These are phyloP conservation scores for Lasioglossum vierecki DNA, from an alignment of 2,888 invertebrate species.

Conservation along the genomic window DNA sequence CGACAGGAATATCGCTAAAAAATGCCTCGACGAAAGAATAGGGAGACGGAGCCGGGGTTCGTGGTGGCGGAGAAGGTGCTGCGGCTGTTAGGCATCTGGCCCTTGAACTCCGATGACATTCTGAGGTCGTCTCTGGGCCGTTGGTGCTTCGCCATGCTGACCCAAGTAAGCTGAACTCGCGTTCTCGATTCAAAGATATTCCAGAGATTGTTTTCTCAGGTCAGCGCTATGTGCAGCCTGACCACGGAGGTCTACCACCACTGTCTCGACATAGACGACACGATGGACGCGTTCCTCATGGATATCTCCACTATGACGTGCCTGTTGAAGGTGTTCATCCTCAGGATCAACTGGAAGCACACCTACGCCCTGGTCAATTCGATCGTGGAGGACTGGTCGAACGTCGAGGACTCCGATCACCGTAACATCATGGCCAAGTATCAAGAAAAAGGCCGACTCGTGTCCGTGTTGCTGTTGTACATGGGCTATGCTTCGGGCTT, in stretches of 20 bases:
- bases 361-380: conserved; percentile 46
- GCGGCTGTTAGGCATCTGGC: conserved; percentile 62
- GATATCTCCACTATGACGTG: conserved; percentile 54
- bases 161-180: conserved; percentile 48
- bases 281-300: conserved; percentile 66
- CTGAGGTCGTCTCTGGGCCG: conserved; percentile 29
- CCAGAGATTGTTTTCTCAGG: conserved; percentile 38
- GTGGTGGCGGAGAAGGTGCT: conserved; percentile 46
- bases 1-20: background rate
- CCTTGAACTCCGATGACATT: conserved; percentile 10
- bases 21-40: conserved; percentile 4
- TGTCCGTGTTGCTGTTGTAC: conserved; percentile 56
- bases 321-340: conserved; percentile 52
- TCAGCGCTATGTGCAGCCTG: conserved; percentile 57
- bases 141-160: conserved; percentile 50
- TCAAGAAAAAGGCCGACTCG: conserved; percentile 48
- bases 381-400: conserved; percentile 56
- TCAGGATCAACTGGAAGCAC: conserved; percentile 48
- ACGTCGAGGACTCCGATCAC: conserved; percentile 30
- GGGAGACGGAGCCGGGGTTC: background rate
- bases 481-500: conserved; percentile 61
- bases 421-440: conserved; percentile 57
- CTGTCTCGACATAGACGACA: conserved; percentile 56
- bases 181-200: background rate
- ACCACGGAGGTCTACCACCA: conserved; percentile 59